Percentiles rank a stretch among this genome's conserved stretches.
Conservation (phyloP, 2,797 vertebrate species). For the Amblyopsis hoosieri region DNA sequence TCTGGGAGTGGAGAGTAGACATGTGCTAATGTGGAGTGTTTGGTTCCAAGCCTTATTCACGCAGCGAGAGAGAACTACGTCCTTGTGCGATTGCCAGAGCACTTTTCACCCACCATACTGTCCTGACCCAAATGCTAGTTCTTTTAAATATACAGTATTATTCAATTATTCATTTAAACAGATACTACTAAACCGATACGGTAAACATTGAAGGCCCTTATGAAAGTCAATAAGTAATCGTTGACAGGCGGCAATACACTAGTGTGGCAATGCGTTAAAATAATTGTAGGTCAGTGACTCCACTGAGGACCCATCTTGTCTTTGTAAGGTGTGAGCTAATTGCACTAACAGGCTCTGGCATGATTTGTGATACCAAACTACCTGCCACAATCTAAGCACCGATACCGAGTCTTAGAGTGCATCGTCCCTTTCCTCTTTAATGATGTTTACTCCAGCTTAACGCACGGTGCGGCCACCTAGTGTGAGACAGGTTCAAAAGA, state of each 20-base stretch:
- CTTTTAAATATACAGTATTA: background rate
- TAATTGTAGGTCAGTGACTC: slow-evolving; percentile 13
- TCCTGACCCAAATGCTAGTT: background rate
- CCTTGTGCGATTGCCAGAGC: slow-evolving; percentile 6
- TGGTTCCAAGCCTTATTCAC: slow-evolving; percentile 47
- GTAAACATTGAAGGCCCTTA: no score
- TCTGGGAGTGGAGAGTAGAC: slow-evolving; percentile 43
- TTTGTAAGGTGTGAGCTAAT: slow-evolving; percentile 49
- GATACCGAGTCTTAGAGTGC: slow-evolving; percentile 31
- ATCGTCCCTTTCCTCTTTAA: slow-evolving; percentile 32
- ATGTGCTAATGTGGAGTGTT: slow-evolving; percentile 38
- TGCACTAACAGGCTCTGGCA: slow-evolving; percentile 57
- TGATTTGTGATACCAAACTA: slow-evolving; percentile 54
- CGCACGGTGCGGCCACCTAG: background rate
- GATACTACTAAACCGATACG: no score
- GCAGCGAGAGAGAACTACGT: slow-evolving; percentile 32
- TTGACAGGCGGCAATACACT: no score
- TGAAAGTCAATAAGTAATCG: no score
- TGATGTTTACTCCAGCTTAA: slow-evolving; percentile 18
- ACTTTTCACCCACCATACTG: slow-evolving; percentile 1
- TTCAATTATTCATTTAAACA: no score
- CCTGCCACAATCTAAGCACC: slow-evolving; percentile 38
- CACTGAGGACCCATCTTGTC: slow-evolving; percentile 45
- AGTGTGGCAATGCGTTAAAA: background rate
- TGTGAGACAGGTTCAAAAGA: background rate